Evolutionary conservation across 2,113 vertebrate genomes (phyloP), one percentile per base, ranked within the genome.

Genomic region (Ophiodon elongatus): DNA sequence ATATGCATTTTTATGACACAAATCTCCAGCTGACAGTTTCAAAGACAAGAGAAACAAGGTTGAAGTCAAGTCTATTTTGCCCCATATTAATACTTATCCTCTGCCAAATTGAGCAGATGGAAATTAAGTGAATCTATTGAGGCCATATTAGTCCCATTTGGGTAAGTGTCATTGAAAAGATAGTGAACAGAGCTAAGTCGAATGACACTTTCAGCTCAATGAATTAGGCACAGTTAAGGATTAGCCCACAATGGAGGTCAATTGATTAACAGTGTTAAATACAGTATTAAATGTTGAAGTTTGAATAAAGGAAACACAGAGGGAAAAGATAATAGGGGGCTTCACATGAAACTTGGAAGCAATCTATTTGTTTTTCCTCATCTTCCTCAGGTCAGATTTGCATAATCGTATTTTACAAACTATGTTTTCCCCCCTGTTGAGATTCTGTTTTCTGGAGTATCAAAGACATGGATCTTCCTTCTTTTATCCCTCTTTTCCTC

Each of bases 191-290:
- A 85, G 89, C 87, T 82, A 87, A 91, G 88, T 91, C 86, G 72
- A 91, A 89, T 78, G 92, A 90, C 88, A 91, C 92, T 92, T 91
- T 90, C 77, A 88, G 92, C 89, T 92, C 89, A 94, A 92, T 93
- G 87, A 93, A 93, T 94, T 92, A 89, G 91, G 76, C 93, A 92
- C 91, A 90, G 90, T 92, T 83, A 59, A 80, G 90, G 92, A 94
- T 94, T 91, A 94, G 88, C 88, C 85, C 65, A 92, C 92, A 93
- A 93, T 93, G 85, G 92, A 91, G 93, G 93, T 94, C 93, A 93
- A 92, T 93, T 94, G 93, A 94, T 92, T 94, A 91, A 81, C 86
- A 85, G 83, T 88, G 89, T 91, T 91, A 89, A 90, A 85, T 66
- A 83, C 83, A 84, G 80, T 76, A 67, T 86, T 88, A 91, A 93